These are phyloP conservation scores for Zaprionus camerounensis DNA, from an alignment of 1,140 invertebrate genomes.

Conservation along the genomic window DNA sequence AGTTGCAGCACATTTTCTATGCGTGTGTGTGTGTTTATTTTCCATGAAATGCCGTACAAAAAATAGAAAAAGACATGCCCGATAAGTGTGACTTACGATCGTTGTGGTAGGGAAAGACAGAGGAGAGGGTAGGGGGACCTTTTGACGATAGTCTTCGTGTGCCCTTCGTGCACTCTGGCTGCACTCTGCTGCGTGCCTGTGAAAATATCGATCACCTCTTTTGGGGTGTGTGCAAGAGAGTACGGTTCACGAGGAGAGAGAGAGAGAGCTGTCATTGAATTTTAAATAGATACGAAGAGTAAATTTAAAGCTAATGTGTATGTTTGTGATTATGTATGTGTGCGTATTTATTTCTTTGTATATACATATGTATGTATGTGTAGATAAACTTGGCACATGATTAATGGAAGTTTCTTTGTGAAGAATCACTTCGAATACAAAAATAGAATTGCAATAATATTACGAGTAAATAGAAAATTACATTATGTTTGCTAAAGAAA, in stretches of 20 bases:
- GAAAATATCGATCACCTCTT: constrained; percentile 79
- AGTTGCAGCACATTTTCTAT: constrained; percentile 15
- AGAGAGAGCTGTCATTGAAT: background rate
- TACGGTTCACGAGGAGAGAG: background rate
- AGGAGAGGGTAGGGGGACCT: background rate
- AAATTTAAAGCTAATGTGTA: background rate
- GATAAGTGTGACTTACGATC: constrained; percentile 10
- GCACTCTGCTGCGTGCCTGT: constrained; percentile 65
- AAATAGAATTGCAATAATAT: too few relatives aligned
- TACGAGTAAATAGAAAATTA: too few relatives aligned
- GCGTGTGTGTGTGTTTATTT: constrained; percentile 23
- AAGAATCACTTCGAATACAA: background rate
- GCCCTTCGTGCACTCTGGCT: background rate
- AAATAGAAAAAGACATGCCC: constrained; percentile 22
- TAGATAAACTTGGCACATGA: background rate
- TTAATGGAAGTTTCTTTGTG: background rate
- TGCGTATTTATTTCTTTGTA: background rate
- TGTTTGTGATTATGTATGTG: background rate
- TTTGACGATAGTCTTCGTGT: constrained; percentile 7
- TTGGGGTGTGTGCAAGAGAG: constrained; percentile 63
- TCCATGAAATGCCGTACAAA: constrained; percentile 15
- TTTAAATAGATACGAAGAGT: background rate
- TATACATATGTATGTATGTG: too few relatives aligned
- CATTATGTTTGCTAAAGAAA: too few relatives aligned
- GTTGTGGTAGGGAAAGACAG: background rate